Percentiles rank a stretch among this genome's conserved stretches.
Conservation (phyloP, 1,140 invertebrate genomes). For the Ctenoplectra terminalis region DNA sequence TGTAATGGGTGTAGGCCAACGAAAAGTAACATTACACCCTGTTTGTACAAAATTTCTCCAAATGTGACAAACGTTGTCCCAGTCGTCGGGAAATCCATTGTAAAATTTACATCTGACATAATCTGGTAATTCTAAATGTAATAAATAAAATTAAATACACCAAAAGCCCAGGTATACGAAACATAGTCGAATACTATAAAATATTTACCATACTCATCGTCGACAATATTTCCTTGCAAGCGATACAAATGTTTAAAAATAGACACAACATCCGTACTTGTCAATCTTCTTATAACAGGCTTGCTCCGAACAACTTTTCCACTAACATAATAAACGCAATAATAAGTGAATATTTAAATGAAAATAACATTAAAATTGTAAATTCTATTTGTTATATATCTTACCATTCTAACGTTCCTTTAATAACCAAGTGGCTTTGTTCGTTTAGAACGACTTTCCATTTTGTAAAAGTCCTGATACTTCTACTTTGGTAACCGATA, state of each 20-base stretch:
- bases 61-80: conserved; percentile 75
- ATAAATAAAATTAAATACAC: neutral
- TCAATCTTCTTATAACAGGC: conserved; percentile 70
- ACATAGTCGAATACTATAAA: conserved; percentile 6
- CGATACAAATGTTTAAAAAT: conserved; percentile 72
- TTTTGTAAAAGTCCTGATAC: conserved; percentile 58
- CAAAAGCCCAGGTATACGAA: neutral
- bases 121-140: conserved; percentile 73
- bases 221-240: conserved; percentile 72
- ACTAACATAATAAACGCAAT: conserved; percentile 53
- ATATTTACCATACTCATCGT: conserved; percentile 70
- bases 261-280: conserved; percentile 65
- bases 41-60: conserved; percentile 71
- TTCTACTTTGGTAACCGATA: conserved; percentile 13
- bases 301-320: conserved; percentile 73
- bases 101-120: conserved; percentile 77
- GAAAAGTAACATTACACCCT: conserved; percentile 68
- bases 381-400: neutral
- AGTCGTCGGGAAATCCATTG: conserved; percentile 81
- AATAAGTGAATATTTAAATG: conserved; percentile 8
- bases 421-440: conserved; percentile 69
- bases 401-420: conserved; percentile 73
- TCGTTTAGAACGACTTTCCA: conserved; percentile 74
- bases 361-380: neutral
- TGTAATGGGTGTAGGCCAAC: conserved; percentile 76